Conservation (phyloP, 2,888 invertebrate genomes). For the Melieria omissa region DNA sequence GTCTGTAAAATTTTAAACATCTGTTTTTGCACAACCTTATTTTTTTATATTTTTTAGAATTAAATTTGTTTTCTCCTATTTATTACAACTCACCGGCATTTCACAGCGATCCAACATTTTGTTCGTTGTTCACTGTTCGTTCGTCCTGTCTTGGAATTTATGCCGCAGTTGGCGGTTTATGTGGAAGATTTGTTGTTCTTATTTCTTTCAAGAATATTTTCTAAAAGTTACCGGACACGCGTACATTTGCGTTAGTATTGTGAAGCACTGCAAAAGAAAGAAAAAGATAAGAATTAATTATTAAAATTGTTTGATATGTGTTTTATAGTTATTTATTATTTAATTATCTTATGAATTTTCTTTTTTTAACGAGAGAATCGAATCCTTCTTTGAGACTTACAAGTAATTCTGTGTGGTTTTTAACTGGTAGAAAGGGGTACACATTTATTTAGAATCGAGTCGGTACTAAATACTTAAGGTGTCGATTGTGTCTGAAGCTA, state of each 20-base stretch:
- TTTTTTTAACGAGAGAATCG: too few relatives aligned
- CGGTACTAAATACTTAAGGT: too few relatives aligned
- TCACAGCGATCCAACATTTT: slow-evolving; percentile 64
- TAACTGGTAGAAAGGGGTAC: too few relatives aligned
- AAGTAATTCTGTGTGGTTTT: too few relatives aligned
- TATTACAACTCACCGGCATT: slow-evolving; percentile 60
- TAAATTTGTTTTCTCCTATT: not conserved
- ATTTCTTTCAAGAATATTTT: slow-evolving; percentile 22
- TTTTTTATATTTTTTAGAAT: not conserved
- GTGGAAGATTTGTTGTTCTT: slow-evolving; percentile 28
- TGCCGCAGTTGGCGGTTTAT: not conserved
- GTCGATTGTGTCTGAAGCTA: too few relatives aligned
- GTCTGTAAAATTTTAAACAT: not conserved
- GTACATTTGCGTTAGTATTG: slow-evolving; percentile 56
- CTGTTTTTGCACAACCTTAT: not conserved
- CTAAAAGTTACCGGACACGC: slow-evolving; percentile 49
- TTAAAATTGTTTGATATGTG: not conserved
- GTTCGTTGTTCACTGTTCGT: slow-evolving; percentile 11
- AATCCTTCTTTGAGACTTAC: too few relatives aligned
- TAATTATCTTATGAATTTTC: too few relatives aligned
- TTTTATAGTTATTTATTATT: too few relatives aligned
- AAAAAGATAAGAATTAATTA: not conserved
- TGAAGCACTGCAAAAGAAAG: slow-evolving; percentile 43
- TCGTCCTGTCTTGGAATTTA: not conserved
- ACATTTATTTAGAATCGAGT: too few relatives aligned